These are phyloP conservation scores for Clusia tigrina DNA, from an alignment of 2,888 invertebrate species.

Conservation along the genomic window DNA sequence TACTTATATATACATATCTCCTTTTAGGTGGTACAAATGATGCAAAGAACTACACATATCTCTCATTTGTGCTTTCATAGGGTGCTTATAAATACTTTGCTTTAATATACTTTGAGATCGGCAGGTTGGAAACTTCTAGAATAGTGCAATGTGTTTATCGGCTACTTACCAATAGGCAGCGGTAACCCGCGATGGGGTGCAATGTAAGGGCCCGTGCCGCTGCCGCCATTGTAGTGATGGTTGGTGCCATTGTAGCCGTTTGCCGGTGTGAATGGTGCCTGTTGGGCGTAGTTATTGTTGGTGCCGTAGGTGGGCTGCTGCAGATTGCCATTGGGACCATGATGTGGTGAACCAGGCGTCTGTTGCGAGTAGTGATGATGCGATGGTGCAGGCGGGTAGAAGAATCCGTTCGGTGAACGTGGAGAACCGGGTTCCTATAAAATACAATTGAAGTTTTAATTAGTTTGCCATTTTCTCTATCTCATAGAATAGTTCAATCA, in stretches of 20 bases:
- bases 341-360: conserved; percentile 57
- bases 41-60: no score
- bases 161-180: conserved; percentile 58
- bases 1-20: no score
- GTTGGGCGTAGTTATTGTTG: conserved; percentile 42
- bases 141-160: no score
- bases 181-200: conserved; percentile 63
- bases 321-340: conserved; percentile 39
- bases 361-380: conserved; percentile 61
- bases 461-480: neutral
- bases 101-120: no score
- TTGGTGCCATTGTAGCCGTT: conserved; percentile 59
- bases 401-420: conserved; percentile 64
- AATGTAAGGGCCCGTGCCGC: conserved; percentile 61
- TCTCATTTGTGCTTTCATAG: no score
- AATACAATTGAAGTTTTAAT: neutral
- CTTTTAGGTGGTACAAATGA: no score
- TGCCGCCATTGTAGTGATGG: conserved; percentile 61
- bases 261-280: conserved; percentile 60
- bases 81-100: no score
- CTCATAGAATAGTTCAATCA: neutral
- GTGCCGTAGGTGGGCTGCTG: conserved; percentile 51
- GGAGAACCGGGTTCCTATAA: conserved; percentile 62
- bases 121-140: no score
- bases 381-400: conserved; percentile 62